Percentiles rank a stretch among this genome's conserved stretches.
phyloP scores from a whole-genome alignment of 2,797 vertebrate genomes.

The Clarias fuscus region DNA sequence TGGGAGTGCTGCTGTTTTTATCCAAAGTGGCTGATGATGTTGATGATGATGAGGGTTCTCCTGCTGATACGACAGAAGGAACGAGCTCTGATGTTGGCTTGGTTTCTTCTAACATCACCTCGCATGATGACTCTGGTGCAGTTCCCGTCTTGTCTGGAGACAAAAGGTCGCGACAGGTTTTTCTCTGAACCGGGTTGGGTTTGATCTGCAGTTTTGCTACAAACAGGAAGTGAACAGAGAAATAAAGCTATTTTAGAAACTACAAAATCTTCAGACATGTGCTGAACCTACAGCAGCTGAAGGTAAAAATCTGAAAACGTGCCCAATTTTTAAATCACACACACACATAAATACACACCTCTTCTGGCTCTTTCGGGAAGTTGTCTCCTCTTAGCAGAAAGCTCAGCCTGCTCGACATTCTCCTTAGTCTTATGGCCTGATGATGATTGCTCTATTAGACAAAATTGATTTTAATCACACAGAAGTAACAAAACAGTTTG shows the following conservation, averaged over 20 bases:
- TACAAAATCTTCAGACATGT: not conserved
- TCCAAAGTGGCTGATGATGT: not conserved
- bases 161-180: not conserved
- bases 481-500: not conserved
- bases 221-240: conserved; percentile 5
- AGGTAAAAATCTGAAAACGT: not conserved
- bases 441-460: conserved; percentile 57
- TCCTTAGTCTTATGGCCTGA: conserved; percentile 14
- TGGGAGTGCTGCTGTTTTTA: conserved; percentile 2
- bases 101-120: conserved; percentile 5
- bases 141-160: conserved; percentile 6
- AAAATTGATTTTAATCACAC: conserved; percentile 20
- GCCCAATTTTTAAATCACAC: not conserved
- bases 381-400: conserved; percentile 44
- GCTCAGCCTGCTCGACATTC: conserved; percentile 14
- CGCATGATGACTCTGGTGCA: not conserved
- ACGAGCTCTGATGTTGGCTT: not conserved
- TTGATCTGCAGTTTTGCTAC: conserved; percentile 62
- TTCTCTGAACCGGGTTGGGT: conserved; percentile 46
- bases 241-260: not conserved
- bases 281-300: not conserved
- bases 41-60: not conserved
- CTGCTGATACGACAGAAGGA: conserved; percentile 2
- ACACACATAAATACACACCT: conserved; percentile 51
- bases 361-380: conserved; percentile 39